phyloP scores from a whole-genome alignment of 2,888 invertebrate genomes.

The Gasteruption jaculator region DNA sequence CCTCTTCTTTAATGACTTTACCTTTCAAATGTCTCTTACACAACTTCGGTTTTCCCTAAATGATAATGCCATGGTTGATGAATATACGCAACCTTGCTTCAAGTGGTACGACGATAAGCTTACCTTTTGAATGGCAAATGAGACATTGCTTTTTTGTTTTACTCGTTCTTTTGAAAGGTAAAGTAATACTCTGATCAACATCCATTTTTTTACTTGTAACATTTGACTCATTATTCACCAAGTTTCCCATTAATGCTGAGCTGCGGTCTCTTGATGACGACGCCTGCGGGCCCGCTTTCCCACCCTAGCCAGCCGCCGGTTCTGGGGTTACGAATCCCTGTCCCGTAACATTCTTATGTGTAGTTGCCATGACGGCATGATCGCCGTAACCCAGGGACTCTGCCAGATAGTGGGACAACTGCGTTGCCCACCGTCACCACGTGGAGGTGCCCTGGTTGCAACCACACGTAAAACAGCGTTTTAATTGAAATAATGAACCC shows the following conservation, averaged over 20 bases:
- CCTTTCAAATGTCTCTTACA: conserved; percentile 10
- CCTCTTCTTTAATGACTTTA: not conserved
- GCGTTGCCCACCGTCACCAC: conserved; percentile 17
- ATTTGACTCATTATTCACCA: too few species aligned
- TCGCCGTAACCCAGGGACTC: conserved; percentile 15
- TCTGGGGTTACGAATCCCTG: too few species aligned
- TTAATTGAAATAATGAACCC: too few species aligned
- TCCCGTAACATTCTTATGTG: conserved; percentile 8
- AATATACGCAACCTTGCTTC: conserved; percentile 11
- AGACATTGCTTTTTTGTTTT: conserved; percentile 8
- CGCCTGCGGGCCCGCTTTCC: too few species aligned
- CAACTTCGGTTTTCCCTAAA: conserved; percentile 5
- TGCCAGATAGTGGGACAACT: conserved; percentile 13
- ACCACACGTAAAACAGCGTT: too few species aligned
- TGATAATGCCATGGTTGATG: conserved; percentile 8
- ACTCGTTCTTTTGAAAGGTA: conserved; percentile 1
- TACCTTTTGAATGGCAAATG: conserved; percentile 4
- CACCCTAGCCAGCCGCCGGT: too few species aligned
- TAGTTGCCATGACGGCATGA: conserved; percentile 15
- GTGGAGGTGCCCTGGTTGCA: conserved; percentile 16
- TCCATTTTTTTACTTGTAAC: too few species aligned
- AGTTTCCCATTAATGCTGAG: too few species aligned
- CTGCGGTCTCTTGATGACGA: too few species aligned
- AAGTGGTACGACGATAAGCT: conserved; percentile 5
- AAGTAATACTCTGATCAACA: too few species aligned